These are phyloP conservation scores for Sinella curviseta DNA, from an alignment of 1,140 invertebrate species.

Conservation along the genomic window DNA sequence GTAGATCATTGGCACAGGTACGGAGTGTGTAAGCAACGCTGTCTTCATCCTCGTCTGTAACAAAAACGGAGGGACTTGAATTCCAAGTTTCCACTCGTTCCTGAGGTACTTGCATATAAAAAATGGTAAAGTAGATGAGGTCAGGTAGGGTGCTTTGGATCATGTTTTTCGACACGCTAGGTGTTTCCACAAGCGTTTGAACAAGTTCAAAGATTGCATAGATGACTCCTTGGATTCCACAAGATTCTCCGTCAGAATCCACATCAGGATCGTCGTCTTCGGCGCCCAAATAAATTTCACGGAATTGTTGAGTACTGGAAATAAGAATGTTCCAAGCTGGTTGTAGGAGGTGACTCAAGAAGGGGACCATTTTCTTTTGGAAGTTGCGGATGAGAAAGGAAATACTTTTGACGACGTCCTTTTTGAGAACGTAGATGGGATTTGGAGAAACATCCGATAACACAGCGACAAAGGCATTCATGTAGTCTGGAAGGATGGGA, in stretches of 20 bases:
- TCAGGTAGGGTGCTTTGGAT: constrained; percentile 63
- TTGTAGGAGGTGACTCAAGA: constrained; percentile 65
- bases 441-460: constrained; percentile 60
- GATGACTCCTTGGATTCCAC: constrained; percentile 72
- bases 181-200: constrained; percentile 64
- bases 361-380: constrained; percentile 67
- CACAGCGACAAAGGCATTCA: constrained; percentile 67
- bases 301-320: constrained; percentile 67
- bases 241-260: constrained; percentile 60
- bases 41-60: constrained; percentile 76
- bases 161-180: constrained; percentile 51
- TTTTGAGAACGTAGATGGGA: constrained; percentile 64
- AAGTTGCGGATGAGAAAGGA: constrained; percentile 66
- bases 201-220: constrained; percentile 77
- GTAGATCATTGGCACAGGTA: constrained; percentile 69
- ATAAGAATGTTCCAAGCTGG: constrained; percentile 68
- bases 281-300: constrained; percentile 62
- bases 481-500: constrained; percentile 70
- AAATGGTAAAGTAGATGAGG: constrained; percentile 72
- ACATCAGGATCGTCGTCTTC: constrained; percentile 59
- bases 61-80: constrained; percentile 71
- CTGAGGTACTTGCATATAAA: constrained; percentile 77
- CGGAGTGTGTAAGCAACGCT: constrained; percentile 71
- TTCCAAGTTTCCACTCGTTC: constrained; percentile 64
- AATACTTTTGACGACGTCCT: constrained; percentile 70